These are phyloP conservation scores for Pseudotriccus pelzelni DNA, from an alignment of 2,797 vertebrate species.

Conservation along the genomic window DNA sequence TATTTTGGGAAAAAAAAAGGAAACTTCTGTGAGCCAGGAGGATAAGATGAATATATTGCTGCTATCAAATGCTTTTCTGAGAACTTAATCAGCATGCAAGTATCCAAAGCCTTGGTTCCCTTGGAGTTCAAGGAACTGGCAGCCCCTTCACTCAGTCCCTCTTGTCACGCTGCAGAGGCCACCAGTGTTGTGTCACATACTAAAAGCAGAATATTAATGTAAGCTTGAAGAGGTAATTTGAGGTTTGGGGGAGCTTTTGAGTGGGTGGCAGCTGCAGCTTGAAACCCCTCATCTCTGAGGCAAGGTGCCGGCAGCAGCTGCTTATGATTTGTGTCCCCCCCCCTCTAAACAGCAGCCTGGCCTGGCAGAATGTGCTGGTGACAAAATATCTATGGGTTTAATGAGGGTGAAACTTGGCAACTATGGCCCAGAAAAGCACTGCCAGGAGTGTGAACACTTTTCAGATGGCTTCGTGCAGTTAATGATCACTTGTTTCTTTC, in stretches of 20 bases:
- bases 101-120: slow-evolving; percentile 1
- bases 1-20: not conserved
- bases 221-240: slow-evolving; percentile 52
- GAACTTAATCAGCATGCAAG: not conserved
- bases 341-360: slow-evolving; percentile 30
- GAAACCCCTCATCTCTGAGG: slow-evolving; percentile 17
- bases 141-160: not conserved
- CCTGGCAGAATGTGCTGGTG: slow-evolving; percentile 57
- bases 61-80: not conserved
- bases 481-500: slow-evolving; percentile 43
- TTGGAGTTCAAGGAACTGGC: not conserved
- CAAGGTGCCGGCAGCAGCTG: slow-evolving; percentile 62
- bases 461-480: slow-evolving; percentile 45
- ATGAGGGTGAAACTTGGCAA: slow-evolving; percentile 70
- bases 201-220: slow-evolving; percentile 7
- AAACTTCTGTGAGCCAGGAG: not conserved
- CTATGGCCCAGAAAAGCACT: not conserved
- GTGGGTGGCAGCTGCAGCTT: slow-evolving; percentile 58
- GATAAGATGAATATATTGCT: not conserved
- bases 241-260: slow-evolving; percentile 17
- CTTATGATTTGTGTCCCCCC: slow-evolving; percentile 5
- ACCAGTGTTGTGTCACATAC: not conserved
- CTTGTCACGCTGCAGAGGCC: slow-evolving; percentile 3
- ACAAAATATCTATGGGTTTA: slow-evolving; percentile 58
- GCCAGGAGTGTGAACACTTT: slow-evolving; percentile 21